Evolutionary conservation across 2,797 vertebrate genomes (phyloP).

Genomic region (Dryobates pubescens): DNA sequence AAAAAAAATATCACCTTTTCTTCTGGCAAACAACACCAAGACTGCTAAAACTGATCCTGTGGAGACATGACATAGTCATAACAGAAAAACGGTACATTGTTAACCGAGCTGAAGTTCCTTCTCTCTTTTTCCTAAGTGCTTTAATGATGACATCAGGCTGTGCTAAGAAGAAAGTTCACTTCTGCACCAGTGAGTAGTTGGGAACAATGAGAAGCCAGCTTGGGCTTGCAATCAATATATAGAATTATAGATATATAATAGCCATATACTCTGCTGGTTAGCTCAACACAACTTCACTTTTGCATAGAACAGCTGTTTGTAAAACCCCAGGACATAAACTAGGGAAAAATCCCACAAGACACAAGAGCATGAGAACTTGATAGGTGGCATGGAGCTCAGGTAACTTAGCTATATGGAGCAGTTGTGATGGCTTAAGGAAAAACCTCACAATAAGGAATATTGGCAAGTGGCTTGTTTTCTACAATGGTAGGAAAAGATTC

Average conservation of each 20-base stretch:
- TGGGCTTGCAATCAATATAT: not conserved
- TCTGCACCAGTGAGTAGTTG: not conserved
- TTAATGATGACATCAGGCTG: not conserved
- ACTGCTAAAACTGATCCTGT: not conserved
- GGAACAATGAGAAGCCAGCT: not conserved
- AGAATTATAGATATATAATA: not conserved
- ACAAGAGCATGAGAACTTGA: not conserved
- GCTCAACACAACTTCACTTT: not conserved
- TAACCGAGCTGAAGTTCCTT: not conserved
- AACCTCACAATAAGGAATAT: not conserved
- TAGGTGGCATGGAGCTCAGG: not conserved
- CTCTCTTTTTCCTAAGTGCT: not conserved
- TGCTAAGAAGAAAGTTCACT: not conserved
- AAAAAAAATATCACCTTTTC: not conserved
- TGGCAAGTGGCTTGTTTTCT: not conserved
- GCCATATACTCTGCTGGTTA: not conserved
- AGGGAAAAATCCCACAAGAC: not conserved
- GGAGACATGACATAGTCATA: not conserved
- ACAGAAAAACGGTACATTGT: not conserved
- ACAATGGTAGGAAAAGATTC: not conserved
- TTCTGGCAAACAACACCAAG: not conserved
- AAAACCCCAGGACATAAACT: not conserved
- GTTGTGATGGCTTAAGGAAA: not conserved
- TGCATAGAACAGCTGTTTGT: not conserved
- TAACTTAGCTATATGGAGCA: not conserved